phyloP scores from a whole-genome alignment of 2,797 vertebrate genomes.

The Parauchenoglanis ngamensis region DNA sequence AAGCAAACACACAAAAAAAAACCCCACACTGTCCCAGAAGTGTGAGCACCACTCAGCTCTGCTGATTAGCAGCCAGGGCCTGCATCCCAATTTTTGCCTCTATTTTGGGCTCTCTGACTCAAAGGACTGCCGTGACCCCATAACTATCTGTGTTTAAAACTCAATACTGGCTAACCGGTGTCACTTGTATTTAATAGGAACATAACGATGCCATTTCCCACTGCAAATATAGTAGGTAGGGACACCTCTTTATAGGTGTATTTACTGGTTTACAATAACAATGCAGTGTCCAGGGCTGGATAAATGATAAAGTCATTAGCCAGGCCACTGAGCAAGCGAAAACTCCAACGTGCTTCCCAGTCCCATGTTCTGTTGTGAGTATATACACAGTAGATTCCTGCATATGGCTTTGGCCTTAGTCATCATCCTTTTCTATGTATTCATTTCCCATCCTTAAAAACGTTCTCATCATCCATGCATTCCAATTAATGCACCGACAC shows the following conservation, averaged over 20 bases:
- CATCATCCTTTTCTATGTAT: neutral
- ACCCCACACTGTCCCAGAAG: conserved; percentile 4
- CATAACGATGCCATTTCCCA: neutral
- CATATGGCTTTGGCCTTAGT: neutral
- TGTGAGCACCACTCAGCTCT: conserved; percentile 8
- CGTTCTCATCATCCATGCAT: neutral
- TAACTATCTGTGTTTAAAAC: neutral
- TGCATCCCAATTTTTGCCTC: conserved; percentile 6
- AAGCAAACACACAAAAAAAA: neutral
- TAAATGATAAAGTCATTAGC: neutral
- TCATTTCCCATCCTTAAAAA: neutral
- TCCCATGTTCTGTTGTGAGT: neutral
- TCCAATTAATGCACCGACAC: neutral
- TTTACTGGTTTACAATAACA: neutral
- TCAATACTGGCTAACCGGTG: neutral
- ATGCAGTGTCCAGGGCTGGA: neutral
- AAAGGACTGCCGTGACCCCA: neutral
- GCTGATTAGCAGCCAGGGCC: neutral
- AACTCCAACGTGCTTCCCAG: neutral
- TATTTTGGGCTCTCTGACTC: conserved; percentile 24
- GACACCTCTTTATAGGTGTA: neutral
- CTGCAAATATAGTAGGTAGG: neutral
- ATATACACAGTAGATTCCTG: neutral
- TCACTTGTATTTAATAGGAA: neutral
- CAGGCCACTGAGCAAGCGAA: neutral